A percentile compares a stretch with the other conserved stretches of the same genome.
These are phyloP conservation scores for Nesospiza acunhae DNA, from an alignment of 2,113 vertebrate genomes.

Conservation along the genomic window DNA sequence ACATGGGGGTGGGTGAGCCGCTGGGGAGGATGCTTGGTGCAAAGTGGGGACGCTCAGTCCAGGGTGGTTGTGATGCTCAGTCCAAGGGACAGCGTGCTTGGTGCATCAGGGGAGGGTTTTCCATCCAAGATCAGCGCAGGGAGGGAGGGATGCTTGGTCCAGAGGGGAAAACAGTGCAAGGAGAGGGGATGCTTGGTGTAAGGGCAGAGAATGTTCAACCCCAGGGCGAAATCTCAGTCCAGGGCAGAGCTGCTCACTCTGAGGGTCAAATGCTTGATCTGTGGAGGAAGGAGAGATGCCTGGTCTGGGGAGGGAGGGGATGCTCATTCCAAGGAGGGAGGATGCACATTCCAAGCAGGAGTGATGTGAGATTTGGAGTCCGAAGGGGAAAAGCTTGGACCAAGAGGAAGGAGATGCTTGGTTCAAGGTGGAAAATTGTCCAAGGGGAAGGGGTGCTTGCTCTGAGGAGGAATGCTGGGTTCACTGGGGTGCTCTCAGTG, in stretches of 20 bases:
- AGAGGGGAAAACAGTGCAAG: not conserved
- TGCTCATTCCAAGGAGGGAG: not conserved
- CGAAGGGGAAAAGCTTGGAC: not conserved
- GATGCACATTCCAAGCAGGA: not conserved
- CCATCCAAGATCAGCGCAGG: not conserved
- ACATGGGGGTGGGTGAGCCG: rapidly evolving
- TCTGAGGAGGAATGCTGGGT: not conserved
- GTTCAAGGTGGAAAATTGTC: not conserved
- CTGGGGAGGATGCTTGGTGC: rapidly evolving
- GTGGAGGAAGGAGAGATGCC: not conserved
- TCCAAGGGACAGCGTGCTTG: rapidly evolving
- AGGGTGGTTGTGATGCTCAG: not conserved
- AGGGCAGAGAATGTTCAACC: not conserved
- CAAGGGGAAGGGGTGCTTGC: not conserved
- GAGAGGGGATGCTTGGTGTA: not conserved
- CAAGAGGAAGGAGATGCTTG: not conserved
- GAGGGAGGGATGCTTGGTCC: not conserved
- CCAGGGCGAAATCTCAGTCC: too few relatives aligned
- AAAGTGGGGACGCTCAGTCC: rapidly evolving
- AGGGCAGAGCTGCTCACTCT: not conserved
- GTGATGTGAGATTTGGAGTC: not conserved
- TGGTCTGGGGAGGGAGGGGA: not conserved
- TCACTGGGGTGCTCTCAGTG: not conserved
- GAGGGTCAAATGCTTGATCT: not conserved
- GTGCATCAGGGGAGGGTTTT: rapidly evolving